These are phyloP conservation scores for Strongylocentrotus purpuratus DNA, from an alignment of 35 echinoderm and acorn worm species.

Conservation along the genomic window DNA sequence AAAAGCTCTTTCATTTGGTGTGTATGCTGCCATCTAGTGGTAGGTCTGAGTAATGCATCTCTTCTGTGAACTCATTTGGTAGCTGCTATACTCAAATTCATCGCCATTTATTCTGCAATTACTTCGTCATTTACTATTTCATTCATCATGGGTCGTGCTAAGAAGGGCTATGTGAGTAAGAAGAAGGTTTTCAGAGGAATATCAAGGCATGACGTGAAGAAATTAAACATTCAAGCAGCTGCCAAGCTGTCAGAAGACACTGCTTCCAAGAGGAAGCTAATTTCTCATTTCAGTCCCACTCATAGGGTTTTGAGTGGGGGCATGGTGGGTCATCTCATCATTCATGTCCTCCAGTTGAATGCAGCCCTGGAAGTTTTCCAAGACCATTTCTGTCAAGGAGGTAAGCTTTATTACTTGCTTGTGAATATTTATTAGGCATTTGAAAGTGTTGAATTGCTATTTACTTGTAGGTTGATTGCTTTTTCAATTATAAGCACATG, in stretches of 20 bases:
- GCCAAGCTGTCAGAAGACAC: background rate
- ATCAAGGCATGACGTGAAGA: background rate
- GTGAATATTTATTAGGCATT: background rate
- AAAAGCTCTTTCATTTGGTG: background rate
- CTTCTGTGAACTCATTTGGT: background rate
- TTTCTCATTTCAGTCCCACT: background rate
- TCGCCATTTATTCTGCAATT: background rate
- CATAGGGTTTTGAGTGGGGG: background rate
- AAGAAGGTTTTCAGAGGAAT: background rate
- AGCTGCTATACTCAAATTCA: no score
- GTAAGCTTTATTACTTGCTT: background rate
- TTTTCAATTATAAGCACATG: no score
- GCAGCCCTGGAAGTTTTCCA: background rate
- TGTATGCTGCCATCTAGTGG: background rate
- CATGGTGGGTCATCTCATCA: background rate
- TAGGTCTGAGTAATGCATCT: background rate
- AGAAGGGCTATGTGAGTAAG: conserved; percentile 16
- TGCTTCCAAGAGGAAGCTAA: background rate
- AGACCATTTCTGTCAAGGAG: background rate
- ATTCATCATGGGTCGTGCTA: background rate
- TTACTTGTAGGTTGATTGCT: no score
- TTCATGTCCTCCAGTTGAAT: background rate
- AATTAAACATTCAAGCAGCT: background rate
- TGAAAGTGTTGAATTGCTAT: background rate
- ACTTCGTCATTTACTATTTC: background rate